Evolutionary conservation across 2,888 invertebrate species (phyloP), one percentile per base, ranked within the genome.

Genomic region (Temnothorax rugatulus): DNA sequence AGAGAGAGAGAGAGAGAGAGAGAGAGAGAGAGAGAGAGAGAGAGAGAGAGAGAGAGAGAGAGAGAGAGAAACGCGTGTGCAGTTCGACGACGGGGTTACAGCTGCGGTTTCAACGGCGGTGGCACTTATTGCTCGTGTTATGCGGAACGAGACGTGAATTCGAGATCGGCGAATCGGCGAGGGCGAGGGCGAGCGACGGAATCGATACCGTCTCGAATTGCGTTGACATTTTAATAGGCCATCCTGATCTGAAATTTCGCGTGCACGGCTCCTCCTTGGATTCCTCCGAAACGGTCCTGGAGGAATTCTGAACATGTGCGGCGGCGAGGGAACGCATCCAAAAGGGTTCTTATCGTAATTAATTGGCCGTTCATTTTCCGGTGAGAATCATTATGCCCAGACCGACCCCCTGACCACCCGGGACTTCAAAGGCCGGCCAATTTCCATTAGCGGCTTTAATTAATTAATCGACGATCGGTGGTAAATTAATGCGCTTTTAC

Each of bases 311-410:
- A 68, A 54, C n/a, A 18, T 25, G 44, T 34, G 21, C 54, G 57
- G 79, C 75, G 54, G 29, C 73, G 25, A 7, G 57, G 41, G 73
- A 83, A 83, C 76, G 71, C 21, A 69, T 47, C 34, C 18, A 50
- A 41, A 38, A 89, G 86, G 79, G 82, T 73, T 71, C 57, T 77
- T 82, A 61, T 57, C 76, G 77, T 89, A 89, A 89, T 89, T 82
- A 84, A 89, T 89, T 81, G 88, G 47, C 69, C 88, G 74, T 84
- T 86, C 86, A 85, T 88, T 89, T 84, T 76, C 84, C 83, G 73
- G 77, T 38, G 84, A 83, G 83, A 57, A 83, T 89, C 86, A 89
- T 89, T 83, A 87, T 87, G 76, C 52, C 41, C 25, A 41, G 29
- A 57, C 71, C 79, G 57, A 83, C 44, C 2, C 29, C 29, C 29